Percentiles rank a stretch among this genome's conserved stretches.
phyloP scores from a whole-genome alignment of 2,797 vertebrate genomes.

The Perodicticus potto region DNA sequence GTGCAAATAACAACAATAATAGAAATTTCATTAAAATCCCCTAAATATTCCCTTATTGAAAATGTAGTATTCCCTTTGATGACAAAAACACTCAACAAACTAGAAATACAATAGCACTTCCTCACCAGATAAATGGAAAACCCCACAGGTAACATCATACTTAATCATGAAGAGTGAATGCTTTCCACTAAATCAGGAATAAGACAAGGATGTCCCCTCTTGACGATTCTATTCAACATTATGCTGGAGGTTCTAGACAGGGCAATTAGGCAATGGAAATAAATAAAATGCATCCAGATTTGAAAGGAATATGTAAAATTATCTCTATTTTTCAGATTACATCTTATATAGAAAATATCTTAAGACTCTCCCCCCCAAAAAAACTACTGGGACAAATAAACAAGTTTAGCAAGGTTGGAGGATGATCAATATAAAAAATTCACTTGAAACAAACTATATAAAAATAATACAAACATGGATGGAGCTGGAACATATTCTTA shows the following conservation, averaged over 20 bases:
- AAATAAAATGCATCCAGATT: neutral
- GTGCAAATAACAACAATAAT: neutral
- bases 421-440: neutral
- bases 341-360: neutral
- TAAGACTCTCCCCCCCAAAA: neutral
- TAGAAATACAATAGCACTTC: neutral
- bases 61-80: neutral
- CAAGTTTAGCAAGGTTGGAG: neutral
- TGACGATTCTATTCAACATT: neutral
- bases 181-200: neutral
- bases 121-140: neutral
- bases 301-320: neutral
- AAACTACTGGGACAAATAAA: neutral
- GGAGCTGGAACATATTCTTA: too few relatives aligned
- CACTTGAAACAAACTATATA: neutral
- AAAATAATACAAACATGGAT: neutral
- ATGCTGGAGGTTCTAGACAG: neutral
- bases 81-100: neutral
- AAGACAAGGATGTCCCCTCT: neutral
- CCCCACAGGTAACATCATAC: neutral
- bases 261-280: neutral
- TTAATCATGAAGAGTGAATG: neutral
- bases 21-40: slow-evolving; percentile 16
- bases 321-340: slow-evolving; percentile 5
- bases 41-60: neutral